phyloP scores from a whole-genome alignment of 2,797 vertebrate species.

The Vultur gryphus region DNA sequence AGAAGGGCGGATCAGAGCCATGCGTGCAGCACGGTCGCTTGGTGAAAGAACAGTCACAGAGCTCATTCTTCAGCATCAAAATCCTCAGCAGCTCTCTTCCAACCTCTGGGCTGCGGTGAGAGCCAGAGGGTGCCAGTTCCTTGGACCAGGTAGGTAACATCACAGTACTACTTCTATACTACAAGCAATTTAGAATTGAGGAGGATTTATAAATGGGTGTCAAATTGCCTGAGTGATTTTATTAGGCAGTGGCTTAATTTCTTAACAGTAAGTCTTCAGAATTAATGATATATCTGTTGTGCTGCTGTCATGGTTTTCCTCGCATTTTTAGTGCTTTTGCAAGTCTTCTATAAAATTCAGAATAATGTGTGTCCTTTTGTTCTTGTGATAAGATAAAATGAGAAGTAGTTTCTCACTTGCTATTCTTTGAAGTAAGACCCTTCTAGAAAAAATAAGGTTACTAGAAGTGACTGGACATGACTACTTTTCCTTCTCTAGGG shows the following conservation, averaged over 20 bases:
- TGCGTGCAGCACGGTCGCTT: slow-evolving; percentile 95
- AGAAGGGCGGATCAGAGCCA: slow-evolving; percentile 94
- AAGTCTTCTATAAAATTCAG: neutral
- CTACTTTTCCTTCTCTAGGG: neutral
- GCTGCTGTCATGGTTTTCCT: neutral
- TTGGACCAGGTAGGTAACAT: slow-evolving; percentile 87
- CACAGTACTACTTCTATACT: neutral
- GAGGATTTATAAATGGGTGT: neutral
- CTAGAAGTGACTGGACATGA: neutral
- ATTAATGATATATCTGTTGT: neutral
- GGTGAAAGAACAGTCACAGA: slow-evolving; percentile 97
- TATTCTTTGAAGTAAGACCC: neutral
- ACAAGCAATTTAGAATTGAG: neutral
- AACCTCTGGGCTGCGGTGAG: slow-evolving; percentile 98
- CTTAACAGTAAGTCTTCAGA: neutral
- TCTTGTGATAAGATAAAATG: neutral
- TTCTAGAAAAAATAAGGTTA: neutral
- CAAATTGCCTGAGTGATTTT: neutral
- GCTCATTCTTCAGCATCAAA: slow-evolving; percentile 98
- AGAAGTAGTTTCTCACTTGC: neutral
- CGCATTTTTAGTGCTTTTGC: neutral
- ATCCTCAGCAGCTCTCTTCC: slow-evolving; percentile 97
- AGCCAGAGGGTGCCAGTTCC: slow-evolving; percentile 96
- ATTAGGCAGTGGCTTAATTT: neutral
- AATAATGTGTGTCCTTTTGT: neutral